Conservation (phyloP, 2,113 vertebrate species). For the Elachura formosa region DNA sequence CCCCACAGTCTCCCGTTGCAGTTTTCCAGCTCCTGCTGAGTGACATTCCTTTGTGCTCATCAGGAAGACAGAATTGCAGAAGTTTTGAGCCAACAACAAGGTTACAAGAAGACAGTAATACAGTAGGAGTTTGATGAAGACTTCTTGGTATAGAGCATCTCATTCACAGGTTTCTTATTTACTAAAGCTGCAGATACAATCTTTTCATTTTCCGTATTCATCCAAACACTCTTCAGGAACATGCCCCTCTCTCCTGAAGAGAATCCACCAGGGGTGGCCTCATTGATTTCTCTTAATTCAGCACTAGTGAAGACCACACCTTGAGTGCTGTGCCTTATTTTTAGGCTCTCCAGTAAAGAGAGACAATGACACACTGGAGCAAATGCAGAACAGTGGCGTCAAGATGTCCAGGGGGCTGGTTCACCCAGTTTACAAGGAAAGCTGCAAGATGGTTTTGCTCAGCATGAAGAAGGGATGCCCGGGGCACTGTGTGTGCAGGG, state of each 20-base stretch:
- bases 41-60: not conserved
- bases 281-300: not conserved
- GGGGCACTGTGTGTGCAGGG: accelerated
- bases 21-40: not conserved
- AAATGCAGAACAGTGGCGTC: not conserved
- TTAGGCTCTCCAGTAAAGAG: not conserved
- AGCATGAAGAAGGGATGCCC: not conserved
- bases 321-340: not conserved
- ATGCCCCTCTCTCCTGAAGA: not conserved
- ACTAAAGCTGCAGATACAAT: not conserved
- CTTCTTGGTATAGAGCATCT: not conserved
- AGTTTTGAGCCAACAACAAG: not conserved
- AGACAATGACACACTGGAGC: not conserved
- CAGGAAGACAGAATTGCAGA: not conserved
- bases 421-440: accelerated
- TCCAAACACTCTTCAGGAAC: not conserved
- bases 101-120: not conserved
- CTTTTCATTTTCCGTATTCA: not conserved
- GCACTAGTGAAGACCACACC: not conserved
- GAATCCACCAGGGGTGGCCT: not conserved
- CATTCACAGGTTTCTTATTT: not conserved
- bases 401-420: not conserved
- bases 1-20: not conserved
- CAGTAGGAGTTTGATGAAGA: not conserved
- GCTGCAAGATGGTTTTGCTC: not conserved